Base-by-base conservation (phyloP, 2,888 invertebrate genomes). In the Peribatodes rhomboidaria region DNA sequence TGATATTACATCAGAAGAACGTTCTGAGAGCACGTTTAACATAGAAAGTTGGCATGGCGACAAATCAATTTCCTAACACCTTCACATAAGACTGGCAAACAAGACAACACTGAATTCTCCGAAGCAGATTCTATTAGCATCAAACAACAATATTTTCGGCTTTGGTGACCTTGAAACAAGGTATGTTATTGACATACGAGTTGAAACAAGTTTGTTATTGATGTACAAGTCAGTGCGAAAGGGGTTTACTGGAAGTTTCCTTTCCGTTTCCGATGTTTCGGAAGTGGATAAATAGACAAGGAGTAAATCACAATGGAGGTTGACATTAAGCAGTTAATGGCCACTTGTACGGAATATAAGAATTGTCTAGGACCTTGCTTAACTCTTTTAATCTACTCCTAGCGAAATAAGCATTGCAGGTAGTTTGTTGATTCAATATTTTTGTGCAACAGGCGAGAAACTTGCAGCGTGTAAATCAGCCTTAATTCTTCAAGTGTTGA, bases 221-320 rank as follows among this genome's bases (percentile, higher is more conserved):
- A n/a, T n/a, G n/a, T n/a, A n/a, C n/a, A n/a, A n/a, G n/a, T 18
- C 4, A 46, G 13, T 49, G 33, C 52, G 74, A 68, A 79, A 78
- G 75, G 71, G 73, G 67, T 65, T 74, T 74, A 73, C 67, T 67
- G 64, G 59, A n/a, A 42, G 68, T 73, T 73, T 73, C 70, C 73
- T 80, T 76, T 83, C 76, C 76, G 79, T 69, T 75, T 72, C 72
- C 58, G 73, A 77, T 79, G 76, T 79, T 82, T 83, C 79, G 77
- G 79, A 80, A 83, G 74, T 75, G 71, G 58, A 57, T 67, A 72
- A 53, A 73, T 74, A 69, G 61, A 63, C 69, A 72, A 56, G 69
- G 71, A 72, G 66, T 66, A 73, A 2, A 27, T 4, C 27, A 27
- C 74, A 79, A 79, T 74, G 67, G 72, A 39, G 64, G 58, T 66